Base-by-base conservation (phyloP, 1,140 invertebrate species). In the Eulimnadia texana region DNA sequence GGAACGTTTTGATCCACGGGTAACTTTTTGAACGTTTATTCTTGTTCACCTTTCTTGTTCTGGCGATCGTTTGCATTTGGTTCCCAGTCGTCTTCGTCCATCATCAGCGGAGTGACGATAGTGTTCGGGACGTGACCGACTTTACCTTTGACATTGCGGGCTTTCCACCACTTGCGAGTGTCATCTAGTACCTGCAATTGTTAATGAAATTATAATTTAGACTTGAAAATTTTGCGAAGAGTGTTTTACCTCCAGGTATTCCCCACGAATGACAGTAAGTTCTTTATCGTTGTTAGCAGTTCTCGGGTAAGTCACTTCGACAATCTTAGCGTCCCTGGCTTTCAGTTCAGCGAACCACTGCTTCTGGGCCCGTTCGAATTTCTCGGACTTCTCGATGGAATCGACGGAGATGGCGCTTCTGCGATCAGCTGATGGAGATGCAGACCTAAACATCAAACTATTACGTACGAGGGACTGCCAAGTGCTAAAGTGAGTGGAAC, bases 231-330 rank as follows among this genome's bases (percentile, higher is more conserved):
- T n/a, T n/a, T 13, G 19, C 11, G 47, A 49, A 11, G 47, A 49
- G 11, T 13, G 19, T 49, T 71, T 68, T 71, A 93, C 91, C 82
- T 98, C 92, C 20, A 99, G 76, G 72, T 89, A 93, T 76, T 99
- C 95, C 65, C 94, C 94, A 64, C 93, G 82, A 33, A 89, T 83
- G 0, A 99, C 93, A 20, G 90, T 95, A 57, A 99, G 78, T 72
- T 99, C 96, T 73, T 99, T 99, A 71, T 94, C 85, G 73, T 99
- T 98, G 76, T 96, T 94, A n/a, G 91, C 92, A 3, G 90, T 93
- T 64, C 93, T 78, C 1, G 93, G 93, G 75, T 95, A 95, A 33
- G 91, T 93, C 23, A 96, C 93, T 72, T 91, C 84, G 33, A 95
- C 91, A 58, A 94, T 82, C 72, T 89, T 87, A 10, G 84, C 84